phyloP scores from a whole-genome alignment of 2,113 vertebrate genomes.

The human (Homo sapiens) region DNA sequence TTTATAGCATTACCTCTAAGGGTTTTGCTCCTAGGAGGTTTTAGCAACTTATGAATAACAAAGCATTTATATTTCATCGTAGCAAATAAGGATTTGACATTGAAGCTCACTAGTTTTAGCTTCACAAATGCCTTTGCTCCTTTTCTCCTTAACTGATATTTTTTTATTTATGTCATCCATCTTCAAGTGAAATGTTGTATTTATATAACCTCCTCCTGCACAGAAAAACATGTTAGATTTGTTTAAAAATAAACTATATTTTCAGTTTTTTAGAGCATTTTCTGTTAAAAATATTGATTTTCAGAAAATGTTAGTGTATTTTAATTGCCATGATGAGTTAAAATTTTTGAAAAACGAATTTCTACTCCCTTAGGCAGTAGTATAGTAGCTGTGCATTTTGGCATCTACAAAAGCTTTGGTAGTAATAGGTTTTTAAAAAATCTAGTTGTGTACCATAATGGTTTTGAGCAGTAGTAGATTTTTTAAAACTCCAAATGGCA shows the following conservation, averaged over 20 bases:
- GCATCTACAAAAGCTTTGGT: neutral
- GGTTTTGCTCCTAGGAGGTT: neutral
- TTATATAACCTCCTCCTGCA: neutral
- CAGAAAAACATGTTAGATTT: neutral
- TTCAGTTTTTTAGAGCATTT: neutral
- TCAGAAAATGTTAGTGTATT: neutral
- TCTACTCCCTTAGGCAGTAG: neutral
- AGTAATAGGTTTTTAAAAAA: neutral
- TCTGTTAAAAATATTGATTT: neutral
- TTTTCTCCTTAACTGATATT: neutral
- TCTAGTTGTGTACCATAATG: neutral
- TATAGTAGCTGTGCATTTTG: neutral
- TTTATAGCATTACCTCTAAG: neutral
- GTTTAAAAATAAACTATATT: neutral
- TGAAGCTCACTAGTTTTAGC: neutral
- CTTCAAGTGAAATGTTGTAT: neutral
- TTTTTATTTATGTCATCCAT: neutral
- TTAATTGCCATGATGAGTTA: neutral
- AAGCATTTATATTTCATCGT: neutral
- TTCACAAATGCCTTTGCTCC: neutral
- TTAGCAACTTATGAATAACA: neutral
- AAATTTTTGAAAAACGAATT: neutral
- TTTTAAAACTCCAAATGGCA: neutral
- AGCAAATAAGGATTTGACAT: neutral
- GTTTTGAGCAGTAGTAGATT: neutral